phyloP scores from a whole-genome alignment of 2,888 invertebrate species.

The Pterostichus niger region DNA sequence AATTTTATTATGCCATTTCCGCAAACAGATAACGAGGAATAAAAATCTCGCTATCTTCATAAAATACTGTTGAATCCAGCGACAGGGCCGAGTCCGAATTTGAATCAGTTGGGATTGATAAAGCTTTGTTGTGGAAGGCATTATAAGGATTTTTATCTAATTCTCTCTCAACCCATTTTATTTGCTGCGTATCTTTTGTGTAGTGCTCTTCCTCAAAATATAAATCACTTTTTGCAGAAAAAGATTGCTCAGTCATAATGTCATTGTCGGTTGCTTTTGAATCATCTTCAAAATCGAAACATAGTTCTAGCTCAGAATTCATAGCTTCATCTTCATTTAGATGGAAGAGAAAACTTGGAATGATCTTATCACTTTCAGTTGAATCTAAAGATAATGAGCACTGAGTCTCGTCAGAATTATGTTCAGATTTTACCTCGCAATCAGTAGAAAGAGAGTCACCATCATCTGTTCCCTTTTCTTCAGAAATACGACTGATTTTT shows the following conservation, averaged over 20 bases:
- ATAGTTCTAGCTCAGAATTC: constrained; percentile 5
- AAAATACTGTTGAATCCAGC: not conserved
- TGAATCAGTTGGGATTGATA: not conserved
- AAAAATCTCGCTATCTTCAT: not conserved
- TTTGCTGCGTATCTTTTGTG: too few relatives aligned
- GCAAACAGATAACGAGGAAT: not conserved
- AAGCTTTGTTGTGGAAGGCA: not conserved
- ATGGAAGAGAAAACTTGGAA: not conserved
- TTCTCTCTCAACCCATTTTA: too few relatives aligned
- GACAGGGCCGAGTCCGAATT: not conserved
- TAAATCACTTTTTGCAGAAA: not conserved
- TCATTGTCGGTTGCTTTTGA: not conserved
- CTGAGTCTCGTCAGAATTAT: not conserved
- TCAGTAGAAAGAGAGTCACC: constrained; percentile 6
- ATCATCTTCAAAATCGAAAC: constrained; percentile 15
- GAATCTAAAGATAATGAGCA: not conserved
- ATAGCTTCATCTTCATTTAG: not conserved
- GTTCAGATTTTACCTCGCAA: not conserved
- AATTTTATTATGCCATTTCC: not conserved
- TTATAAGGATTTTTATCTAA: too few relatives aligned
- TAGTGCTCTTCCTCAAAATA: not conserved
- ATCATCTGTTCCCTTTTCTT: not conserved
- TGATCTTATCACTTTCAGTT: constrained; percentile 6
- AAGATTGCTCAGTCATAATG: not conserved
- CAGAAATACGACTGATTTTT: not conserved